Percentiles rank a stretch among this genome's conserved stretches.
These are phyloP conservation scores for Tipula vernalis DNA, from an alignment of 2,888 invertebrate genomes.

Conservation along the genomic window DNA sequence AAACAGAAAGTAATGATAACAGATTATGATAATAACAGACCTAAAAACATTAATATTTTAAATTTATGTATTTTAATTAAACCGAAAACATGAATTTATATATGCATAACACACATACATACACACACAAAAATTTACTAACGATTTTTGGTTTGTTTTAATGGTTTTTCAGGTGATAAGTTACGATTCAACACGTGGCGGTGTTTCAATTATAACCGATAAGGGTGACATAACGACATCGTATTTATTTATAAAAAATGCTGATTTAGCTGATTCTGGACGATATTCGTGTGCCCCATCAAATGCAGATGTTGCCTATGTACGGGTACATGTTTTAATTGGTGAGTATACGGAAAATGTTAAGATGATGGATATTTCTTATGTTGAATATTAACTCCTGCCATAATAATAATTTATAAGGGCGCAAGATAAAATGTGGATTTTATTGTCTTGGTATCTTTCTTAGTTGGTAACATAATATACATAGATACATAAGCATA, in stretches of 20 bases:
- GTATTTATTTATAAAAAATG: conserved; percentile 64
- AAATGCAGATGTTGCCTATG: conserved; percentile 65
- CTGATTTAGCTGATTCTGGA: conserved; percentile 60
- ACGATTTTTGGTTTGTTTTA: not conserved
- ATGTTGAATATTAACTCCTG: not conserved
- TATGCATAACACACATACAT: not conserved
- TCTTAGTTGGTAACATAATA: not conserved
- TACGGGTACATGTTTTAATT: conserved; percentile 69
- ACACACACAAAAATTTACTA: not conserved
- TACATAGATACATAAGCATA: not conserved
- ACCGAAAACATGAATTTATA: not conserved
- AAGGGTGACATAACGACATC: conserved; percentile 70
- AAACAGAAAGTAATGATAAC: not conserved
- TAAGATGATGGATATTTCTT: not conserved
- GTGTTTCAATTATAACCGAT: conserved; percentile 66
- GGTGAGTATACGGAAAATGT: conserved; percentile 42
- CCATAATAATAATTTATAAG: not conserved
- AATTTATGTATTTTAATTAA: not conserved
- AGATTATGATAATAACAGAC: not conserved
- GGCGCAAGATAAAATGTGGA: not conserved
- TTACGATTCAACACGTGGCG: conserved; percentile 67
- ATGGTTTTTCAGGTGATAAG: conserved; percentile 48
- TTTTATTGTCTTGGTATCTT: not conserved
- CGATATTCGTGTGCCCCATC: conserved; percentile 71
- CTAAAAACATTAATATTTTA: not conserved